Base-by-base conservation (phyloP, 2,113 vertebrate species). In the Pycnonotus jocosus region DNA sequence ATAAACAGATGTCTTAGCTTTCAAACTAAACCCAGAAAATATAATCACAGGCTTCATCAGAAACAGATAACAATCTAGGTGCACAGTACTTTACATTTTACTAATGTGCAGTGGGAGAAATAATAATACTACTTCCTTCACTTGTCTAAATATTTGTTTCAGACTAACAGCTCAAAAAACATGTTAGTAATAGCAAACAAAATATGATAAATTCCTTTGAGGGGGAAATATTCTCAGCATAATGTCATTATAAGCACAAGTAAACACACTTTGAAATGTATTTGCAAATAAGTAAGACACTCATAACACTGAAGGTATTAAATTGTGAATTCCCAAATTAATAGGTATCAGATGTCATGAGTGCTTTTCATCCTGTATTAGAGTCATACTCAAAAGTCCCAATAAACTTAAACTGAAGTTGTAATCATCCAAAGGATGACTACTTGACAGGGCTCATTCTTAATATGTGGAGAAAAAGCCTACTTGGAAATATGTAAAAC, bases 1-100 rank as follows among this genome's bases (percentile, higher is more conserved):
- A 97, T 98, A 98, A 98, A 98, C 98, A 98, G 98, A 98, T 98
- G 98, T 98, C 98, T 98, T 97, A 96, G 97, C 96, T 98, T 98
- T 98, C 98, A 98, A 98, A 98, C 97, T 97, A 97, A 98, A 97
- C 93, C 95, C 88, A 97, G 95, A 97, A 98, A 98, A 98, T 97
- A 97, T 97, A 98, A 98, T 98, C 97, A 97, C 96, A 97, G 96
- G 96, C 96, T 97, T 98, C 94, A 98, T 96, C 98, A 96, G 95
- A 97, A 98, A 96, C 84, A 98, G 96, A 97, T 95, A 98, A 97
- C 96, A 97, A 95, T 97, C 92, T 96, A 97, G 92, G 91, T 94
- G 87, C 96, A 93, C 72, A 85, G 84, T 95, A 88, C 92, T 96
- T 97, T 97, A 93, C 96, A 97, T 97, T 98, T 98, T 97, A 97